Base-by-base conservation (phyloP, 2,113 vertebrate species). In the Atlantisia rogersi region DNA sequence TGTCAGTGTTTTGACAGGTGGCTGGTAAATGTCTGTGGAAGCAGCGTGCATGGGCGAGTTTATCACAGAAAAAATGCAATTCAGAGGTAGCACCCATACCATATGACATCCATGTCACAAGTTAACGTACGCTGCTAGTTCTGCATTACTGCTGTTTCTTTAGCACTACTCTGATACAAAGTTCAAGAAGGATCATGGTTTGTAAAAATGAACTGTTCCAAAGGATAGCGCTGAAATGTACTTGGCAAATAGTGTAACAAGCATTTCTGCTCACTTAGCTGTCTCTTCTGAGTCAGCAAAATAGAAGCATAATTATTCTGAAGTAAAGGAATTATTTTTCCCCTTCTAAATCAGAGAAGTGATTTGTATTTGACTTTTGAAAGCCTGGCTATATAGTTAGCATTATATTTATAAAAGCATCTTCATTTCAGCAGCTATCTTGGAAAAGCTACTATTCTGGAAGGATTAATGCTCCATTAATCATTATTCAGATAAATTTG, bases 1-100 rank as follows among this genome's bases (percentile, higher is more conserved):
- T 24, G 31, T 32, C 26, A 14, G 39, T 64, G 26, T 73, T 39
- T 73, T 74, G 15, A 48, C 7, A 20, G 2, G 4, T 31, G 12
- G 11, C 15, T 19, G n/a, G 21, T 39, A 55, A 77, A 22, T 2
- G 3, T 2, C 2, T 28, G 18, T 5, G 24, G 37, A 35, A 62
- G 64, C 1, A 44, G 19, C 4, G 5, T 3, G 24, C 1, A 3
- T 5, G 32, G 20, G 17, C 8, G 29, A 59, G 37, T 1, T 53
- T 88, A 24, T 17, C 2, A 18, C 14, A 26, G 37, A 18, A 68
- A 83, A 68, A 15, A 24, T 50, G 29, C 10, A 59, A 29, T 44
- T 44, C 46, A 80, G 39, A n/a, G 12, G 16, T 42, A 71, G 32
- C 37, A 58, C 5, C 6, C 15, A 59, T 63, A 28, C 22, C 15